Percentiles rank a stretch among this genome's conserved stretches.
Evolutionary conservation across 2,888 invertebrate genomes (phyloP).

Genomic region (Bugula neritina): DNA sequence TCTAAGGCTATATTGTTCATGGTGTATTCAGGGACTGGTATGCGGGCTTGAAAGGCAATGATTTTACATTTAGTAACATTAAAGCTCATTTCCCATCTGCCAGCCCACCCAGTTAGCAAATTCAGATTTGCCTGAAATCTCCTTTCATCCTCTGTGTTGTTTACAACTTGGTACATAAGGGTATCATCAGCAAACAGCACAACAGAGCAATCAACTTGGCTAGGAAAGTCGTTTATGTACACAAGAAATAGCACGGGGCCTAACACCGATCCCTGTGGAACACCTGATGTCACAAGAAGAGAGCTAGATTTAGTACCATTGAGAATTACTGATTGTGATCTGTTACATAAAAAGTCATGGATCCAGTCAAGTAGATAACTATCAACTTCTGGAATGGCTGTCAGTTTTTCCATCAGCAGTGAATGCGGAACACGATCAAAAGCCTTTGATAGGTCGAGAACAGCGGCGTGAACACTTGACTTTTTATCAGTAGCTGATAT

Average conservation of each 20-base stretch:
- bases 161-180: background rate
- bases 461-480: background rate
- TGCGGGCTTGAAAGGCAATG: background rate
- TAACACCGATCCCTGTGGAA: no score
- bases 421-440: background rate
- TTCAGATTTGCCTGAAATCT: conserved; percentile 20
- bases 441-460: no score
- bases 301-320: background rate
- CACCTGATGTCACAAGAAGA: background rate
- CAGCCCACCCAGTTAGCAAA: background rate
- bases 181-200: conserved; percentile 28
- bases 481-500: background rate
- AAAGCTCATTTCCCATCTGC: conserved; percentile 11
- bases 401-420: background rate
- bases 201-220: background rate
- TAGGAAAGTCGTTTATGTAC: no score
- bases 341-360: no score
- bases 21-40: background rate
- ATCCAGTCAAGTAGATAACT: no score
- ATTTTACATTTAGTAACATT: conserved; percentile 9
- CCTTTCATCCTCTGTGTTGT: no score
- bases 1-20: background rate
- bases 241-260: no score
- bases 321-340: no score
- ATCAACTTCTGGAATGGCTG: background rate